These are phyloP conservation scores for Synanthedon formicaeformis DNA, from an alignment of 2,888 invertebrate species.

Conservation along the genomic window DNA sequence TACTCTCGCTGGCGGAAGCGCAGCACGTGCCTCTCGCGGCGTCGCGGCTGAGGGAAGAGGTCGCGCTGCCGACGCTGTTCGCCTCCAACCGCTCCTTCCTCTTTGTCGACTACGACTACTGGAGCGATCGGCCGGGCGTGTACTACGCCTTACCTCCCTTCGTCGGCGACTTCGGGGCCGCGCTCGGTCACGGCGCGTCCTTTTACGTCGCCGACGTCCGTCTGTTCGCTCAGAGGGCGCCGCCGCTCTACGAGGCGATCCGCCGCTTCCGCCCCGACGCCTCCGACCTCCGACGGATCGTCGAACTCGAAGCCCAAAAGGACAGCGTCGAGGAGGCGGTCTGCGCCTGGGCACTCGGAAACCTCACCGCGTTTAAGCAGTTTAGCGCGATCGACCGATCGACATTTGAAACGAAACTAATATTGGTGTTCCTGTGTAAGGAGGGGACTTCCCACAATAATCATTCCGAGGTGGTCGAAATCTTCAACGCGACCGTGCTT, in stretches of 20 bases:
- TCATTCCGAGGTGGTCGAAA: not conserved
- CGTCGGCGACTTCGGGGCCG: not conserved
- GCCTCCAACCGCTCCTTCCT: slow-evolving; percentile 10
- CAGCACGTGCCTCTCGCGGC: slow-evolving; percentile 4
- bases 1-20: slow-evolving; percentile 20
- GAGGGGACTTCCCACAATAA: not conserved
- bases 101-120: slow-evolving; percentile 17
- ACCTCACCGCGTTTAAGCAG: not conserved
- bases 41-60: not conserved
- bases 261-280: not conserved
- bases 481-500: not conserved
- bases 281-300: slow-evolving; percentile 1
- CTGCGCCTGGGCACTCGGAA: slow-evolving; percentile 9
- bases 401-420: not conserved
- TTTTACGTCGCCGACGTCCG: slow-evolving; percentile 5
- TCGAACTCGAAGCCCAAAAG: slow-evolving; percentile 1
- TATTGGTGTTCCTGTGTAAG: not conserved
- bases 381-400: not conserved
- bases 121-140: not conserved
- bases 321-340: slow-evolving; percentile 10
- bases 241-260: not conserved
- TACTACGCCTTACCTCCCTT: not conserved
- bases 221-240: slow-evolving; percentile 4
- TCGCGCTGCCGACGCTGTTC: not conserved
- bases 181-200: not conserved